Evolutionary conservation across 2,888 invertebrate genomes (phyloP).

Genomic region (Scaptomyza parva): DNA sequence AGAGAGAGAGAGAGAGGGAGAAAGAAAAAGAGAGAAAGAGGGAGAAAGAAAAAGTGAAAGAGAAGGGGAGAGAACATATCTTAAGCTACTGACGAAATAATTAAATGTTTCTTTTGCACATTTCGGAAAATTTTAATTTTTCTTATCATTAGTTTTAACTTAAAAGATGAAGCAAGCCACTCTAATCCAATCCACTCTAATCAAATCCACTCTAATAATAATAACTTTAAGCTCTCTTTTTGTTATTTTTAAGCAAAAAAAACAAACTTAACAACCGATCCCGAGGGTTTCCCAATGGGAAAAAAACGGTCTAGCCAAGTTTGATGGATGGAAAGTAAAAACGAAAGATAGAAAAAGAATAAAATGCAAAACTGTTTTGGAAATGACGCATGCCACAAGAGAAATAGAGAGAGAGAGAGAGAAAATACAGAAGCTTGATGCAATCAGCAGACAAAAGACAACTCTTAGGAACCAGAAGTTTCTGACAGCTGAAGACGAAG

Average conservation of each 20-base stretch:
- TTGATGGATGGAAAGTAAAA: neutral
- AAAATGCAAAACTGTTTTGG: neutral
- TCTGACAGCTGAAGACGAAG: conserved; percentile 36
- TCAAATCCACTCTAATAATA: too few species aligned
- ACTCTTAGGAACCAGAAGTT: conserved; percentile 3
- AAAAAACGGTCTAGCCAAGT: neutral
- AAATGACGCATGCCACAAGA: conserved; percentile 12
- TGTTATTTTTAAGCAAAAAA: too few species aligned
- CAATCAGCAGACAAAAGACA: conserved; percentile 9
- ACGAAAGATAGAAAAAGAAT: neutral
- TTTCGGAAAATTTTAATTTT: neutral
- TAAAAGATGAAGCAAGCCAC: too few species aligned
- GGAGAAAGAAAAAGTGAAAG: neutral
- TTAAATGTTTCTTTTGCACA: too few species aligned
- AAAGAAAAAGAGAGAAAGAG: neutral
- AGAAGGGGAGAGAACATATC: neutral
- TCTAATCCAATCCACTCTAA: too few species aligned
- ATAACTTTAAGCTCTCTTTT: too few species aligned
- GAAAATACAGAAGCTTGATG: neutral
- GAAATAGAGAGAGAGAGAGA: neutral
- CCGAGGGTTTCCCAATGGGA: neutral
- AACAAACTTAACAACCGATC: too few species aligned
- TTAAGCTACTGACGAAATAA: too few species aligned
- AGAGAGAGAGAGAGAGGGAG: neutral
- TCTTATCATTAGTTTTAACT: too few species aligned